Evolutionary conservation across 2,113 vertebrate genomes (phyloP), one percentile per base, ranked within the genome.

Genomic region (Ceratotherium simum): DNA sequence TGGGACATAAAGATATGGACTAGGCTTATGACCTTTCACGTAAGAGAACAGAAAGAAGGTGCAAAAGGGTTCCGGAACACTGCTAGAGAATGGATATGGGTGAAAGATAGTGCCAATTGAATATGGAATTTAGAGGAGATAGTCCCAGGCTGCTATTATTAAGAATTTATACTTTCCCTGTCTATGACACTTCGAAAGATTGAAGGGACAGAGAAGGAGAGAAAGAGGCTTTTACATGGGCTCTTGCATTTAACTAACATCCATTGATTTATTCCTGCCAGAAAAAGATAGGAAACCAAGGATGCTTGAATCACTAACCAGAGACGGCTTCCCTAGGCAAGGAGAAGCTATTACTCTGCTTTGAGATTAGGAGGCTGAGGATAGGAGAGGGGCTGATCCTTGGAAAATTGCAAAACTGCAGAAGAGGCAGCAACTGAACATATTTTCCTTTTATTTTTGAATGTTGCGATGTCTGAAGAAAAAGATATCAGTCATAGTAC

Each of bases 331-430:
- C 90, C 90, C 0, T 90, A 36, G 95, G 42, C 80, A 86, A 90
- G 90, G 21, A 96, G 67, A 97, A 95, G 85, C 87, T 96, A 29
- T 98, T 97, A 98, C 97, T 98, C 95, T 60, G 88, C 95, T 91
- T 93, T 92, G 94, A 98, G 97, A 97, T 98, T 98, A 98, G 67
- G 67, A 29, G 14, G 13, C 62, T 90, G 56, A 97, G 97, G 96
- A 73, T 29, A 90, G 79, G 87, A 95, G 48, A 97, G 42, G 84
- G 94, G 92, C 81, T 95, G 96, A 97, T 96, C 98, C 93, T 97
- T 56, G 83, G 87, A 92, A 98, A 98, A 97, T 94, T 98, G 98
- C 98, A 98, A 98, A 98, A 97, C 95, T 98, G 98, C 97, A 98
- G 96, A 95, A 97, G 98, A 98, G 98, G 97, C 96, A 98, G 94